Percentiles rank a stretch among this genome's conserved stretches.
phyloP scores from a whole-genome alignment of 2,888 invertebrate genomes.

The Sarcophaga rosellei region DNA sequence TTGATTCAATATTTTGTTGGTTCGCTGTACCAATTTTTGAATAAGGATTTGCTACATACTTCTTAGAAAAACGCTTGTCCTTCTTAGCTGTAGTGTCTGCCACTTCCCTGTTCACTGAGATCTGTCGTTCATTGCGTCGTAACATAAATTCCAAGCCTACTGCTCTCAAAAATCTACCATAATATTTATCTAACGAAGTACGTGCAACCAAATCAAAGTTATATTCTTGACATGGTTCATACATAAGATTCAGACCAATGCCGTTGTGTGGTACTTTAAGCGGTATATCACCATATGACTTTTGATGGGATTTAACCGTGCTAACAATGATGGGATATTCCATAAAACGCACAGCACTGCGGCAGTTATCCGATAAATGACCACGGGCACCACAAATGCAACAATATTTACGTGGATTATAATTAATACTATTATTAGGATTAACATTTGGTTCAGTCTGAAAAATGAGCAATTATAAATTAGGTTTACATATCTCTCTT shows the following conservation, averaged over 20 bases:
- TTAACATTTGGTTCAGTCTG: slow-evolving; percentile 82
- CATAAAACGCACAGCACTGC: slow-evolving; percentile 73
- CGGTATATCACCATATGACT: slow-evolving; percentile 76
- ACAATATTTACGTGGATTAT: slow-evolving; percentile 81
- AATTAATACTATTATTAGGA: slow-evolving; percentile 73
- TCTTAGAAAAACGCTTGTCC: slow-evolving; percentile 55
- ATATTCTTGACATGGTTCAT: slow-evolving; percentile 71
- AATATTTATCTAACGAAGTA: slow-evolving; percentile 72
- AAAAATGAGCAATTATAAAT: slow-evolving; percentile 19
- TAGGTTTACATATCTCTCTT: background rate
- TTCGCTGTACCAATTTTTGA: slow-evolving; percentile 59
- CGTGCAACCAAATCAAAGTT: slow-evolving; percentile 73
- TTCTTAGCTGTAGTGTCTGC: slow-evolving; percentile 39
- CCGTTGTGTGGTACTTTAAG: slow-evolving; percentile 65
- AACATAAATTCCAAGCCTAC: slow-evolving; percentile 74
- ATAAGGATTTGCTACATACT: slow-evolving; percentile 72
- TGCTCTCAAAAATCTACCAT: slow-evolving; percentile 77
- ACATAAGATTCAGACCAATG: slow-evolving; percentile 73
- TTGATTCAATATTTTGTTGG: background rate
- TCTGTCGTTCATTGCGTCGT: slow-evolving; percentile 57
- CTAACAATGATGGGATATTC: slow-evolving; percentile 75
- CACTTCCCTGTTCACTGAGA: background rate
- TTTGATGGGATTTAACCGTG: slow-evolving; percentile 78
- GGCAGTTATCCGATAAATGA: slow-evolving; percentile 81
- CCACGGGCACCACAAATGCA: slow-evolving; percentile 84